Base-by-base conservation (phyloP, 2,113 vertebrate species). In the Strix aluco region DNA sequence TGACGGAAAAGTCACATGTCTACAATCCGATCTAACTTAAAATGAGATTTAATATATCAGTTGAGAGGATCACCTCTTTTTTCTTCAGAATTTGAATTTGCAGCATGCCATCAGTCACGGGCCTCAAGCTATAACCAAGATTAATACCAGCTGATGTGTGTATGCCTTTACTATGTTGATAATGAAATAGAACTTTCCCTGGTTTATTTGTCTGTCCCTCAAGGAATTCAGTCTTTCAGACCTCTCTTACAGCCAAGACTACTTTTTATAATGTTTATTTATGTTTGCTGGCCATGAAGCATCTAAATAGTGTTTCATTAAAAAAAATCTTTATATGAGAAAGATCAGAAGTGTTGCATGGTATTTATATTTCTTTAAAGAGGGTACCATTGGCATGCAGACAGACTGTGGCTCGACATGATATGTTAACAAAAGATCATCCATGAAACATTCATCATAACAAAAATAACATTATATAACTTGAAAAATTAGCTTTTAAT, bases 21-120 rank as follows among this genome's bases (percentile, higher is more conserved):
- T 93, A 55, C 62, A 34, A 79, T 90, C 61, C 7, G 11, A 92
- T 83, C 70, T 62, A 75, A 90, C 66, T 36, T 70, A 58, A 74
- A 93, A 80, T 89, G 54, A 94, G 75, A 63, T 94, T 97, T 96
- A 75, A 82, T 89, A 44, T 78, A 74, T 84, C 88, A 95, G 51
- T 86, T 83, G 95, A 81, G 74, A 78, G n/a, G 59, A 38, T 67
- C 51, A 77, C 73, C 23, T 90, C 59, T 55, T 75, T 57, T 44
- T 34, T 52, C 38, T 57, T 67, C 63, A 86, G 49, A 83, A 83
- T 90, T 26, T 96, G 78, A 82, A 59, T 97, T 95, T 94, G 54
- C 72, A 78, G 55, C 86, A 36, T 92, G 63, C 82, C 11, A 0
- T 47, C 92, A 85, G 44, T 95, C 84, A 54, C 34, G 85, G 84